Conservation (phyloP, 2,113 vertebrate genomes). For the Platysternon megacephalum region DNA sequence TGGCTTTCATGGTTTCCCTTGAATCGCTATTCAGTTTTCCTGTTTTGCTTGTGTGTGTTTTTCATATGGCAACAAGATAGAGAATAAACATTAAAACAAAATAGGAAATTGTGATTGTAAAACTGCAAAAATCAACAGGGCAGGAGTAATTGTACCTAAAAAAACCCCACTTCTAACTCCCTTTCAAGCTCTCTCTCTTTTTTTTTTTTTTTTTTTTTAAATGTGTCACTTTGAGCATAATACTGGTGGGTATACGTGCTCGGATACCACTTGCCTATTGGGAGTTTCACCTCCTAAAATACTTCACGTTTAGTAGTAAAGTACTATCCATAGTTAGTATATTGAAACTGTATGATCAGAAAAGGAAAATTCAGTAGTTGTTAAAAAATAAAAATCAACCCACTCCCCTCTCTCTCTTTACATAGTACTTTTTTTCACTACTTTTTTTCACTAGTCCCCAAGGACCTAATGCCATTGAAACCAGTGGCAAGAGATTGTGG, state of each 20-base stretch:
- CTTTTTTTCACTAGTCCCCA: rapidly evolving
- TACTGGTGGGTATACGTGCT: background rate
- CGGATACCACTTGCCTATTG: background rate
- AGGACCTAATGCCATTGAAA: background rate
- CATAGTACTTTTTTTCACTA: background rate
- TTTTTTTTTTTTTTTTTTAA: too few relatives aligned
- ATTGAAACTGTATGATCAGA: background rate
- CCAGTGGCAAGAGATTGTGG: rapidly evolving
- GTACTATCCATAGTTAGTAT: background rate
- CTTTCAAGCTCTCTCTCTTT: too few relatives aligned
- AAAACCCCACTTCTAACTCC: background rate
- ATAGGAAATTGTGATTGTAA: background rate
- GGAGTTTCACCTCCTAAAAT: background rate
- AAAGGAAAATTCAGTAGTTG: background rate
- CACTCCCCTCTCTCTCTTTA: background rate
- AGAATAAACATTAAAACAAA: background rate
- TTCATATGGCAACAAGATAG: background rate
- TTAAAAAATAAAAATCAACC: background rate
- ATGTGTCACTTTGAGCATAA: background rate
- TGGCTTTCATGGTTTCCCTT: background rate
- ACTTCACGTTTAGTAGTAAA: background rate
- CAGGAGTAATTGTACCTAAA: background rate
- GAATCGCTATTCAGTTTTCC: background rate
- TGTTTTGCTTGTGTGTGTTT: background rate
- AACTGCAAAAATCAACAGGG: background rate